These are phyloP conservation scores for Eufriesea mexicana DNA, from an alignment of 1,140 invertebrate species.

Conservation along the genomic window DNA sequence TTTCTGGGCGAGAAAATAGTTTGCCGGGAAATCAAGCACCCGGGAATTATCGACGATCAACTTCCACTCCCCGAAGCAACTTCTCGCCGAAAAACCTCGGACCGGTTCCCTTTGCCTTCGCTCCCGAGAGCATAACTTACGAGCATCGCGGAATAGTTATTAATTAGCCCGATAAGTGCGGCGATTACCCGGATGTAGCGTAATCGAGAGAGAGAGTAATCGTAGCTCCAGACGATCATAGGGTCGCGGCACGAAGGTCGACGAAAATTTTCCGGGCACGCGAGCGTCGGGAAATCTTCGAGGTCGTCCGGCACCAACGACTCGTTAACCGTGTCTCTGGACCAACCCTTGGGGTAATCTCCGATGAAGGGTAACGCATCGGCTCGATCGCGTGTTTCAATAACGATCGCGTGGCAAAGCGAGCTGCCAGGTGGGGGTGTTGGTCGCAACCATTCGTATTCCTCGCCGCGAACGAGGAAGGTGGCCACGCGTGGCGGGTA, in stretches of 20 bases:
- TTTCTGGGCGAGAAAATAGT: background rate
- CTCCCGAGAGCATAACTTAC: background rate
- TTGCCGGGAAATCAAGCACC: background rate
- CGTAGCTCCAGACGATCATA: background rate
- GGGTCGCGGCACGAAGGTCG: background rate
- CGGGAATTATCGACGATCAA: background rate
- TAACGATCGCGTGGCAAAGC: background rate
- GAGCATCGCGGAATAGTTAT: background rate
- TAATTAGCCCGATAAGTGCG: background rate
- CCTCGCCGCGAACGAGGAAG: background rate
- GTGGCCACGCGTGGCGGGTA: background rate
- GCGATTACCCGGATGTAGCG: too few relatives aligned
- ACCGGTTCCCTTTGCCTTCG: background rate
- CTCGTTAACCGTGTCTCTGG: conserved; percentile 7
- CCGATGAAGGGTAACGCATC: background rate
- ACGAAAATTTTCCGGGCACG: background rate
- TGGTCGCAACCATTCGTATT: background rate
- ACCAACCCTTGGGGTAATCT: too few relatives aligned
- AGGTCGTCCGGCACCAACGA: background rate
- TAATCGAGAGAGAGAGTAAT: background rate
- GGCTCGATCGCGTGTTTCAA: background rate
- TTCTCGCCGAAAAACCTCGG: background rate
- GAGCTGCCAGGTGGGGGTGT: too few relatives aligned
- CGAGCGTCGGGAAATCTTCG: background rate
- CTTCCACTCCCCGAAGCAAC: background rate